Conservation (phyloP, 1,140 invertebrate species). For the Carcinoscorpius rotundicauda region DNA sequence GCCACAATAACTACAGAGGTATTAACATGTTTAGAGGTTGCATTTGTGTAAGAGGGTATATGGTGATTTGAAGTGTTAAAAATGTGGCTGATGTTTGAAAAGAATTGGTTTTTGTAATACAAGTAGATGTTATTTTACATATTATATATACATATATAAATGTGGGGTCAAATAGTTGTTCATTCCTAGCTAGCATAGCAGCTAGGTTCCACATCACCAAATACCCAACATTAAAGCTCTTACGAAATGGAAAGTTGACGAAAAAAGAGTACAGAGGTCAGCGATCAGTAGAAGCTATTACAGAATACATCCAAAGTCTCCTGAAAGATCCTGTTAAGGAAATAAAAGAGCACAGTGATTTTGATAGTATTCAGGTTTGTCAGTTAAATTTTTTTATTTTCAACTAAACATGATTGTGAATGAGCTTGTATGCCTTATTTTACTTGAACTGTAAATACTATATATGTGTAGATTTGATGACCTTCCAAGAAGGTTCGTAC, state of each 20-base stretch:
- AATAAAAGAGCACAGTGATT: conserved; percentile 40
- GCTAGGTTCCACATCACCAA: conserved; percentile 90
- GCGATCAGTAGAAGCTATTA: conserved; percentile 68
- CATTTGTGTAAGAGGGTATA: no score
- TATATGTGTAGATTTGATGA: no score
- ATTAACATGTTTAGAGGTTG: no score
- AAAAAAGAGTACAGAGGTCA: conserved; percentile 91
- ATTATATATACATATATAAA: not conserved
- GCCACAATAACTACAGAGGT: no score
- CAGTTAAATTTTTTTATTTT: conserved; percentile 1
- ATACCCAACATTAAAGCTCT: conserved; percentile 95
- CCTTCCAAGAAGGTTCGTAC: no score
- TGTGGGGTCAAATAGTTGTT: not conserved
- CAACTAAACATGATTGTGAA: conserved; percentile 4
- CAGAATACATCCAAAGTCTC: conserved; percentile 73
- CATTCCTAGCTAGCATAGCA: conserved; percentile 53
- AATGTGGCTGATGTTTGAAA: conserved; percentile 2
- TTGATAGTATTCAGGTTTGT: no score
- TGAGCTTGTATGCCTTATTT: conserved; percentile 9
- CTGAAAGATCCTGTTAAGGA: conserved; percentile 77
- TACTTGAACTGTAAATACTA: not conserved
- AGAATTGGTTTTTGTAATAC: not conserved
- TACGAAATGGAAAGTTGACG: conserved; percentile 80
- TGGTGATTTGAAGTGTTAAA: no score
- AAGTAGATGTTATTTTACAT: not conserved